Conservation (phyloP, 2,113 vertebrate genomes). For the Gopherus flavomarginatus region DNA sequence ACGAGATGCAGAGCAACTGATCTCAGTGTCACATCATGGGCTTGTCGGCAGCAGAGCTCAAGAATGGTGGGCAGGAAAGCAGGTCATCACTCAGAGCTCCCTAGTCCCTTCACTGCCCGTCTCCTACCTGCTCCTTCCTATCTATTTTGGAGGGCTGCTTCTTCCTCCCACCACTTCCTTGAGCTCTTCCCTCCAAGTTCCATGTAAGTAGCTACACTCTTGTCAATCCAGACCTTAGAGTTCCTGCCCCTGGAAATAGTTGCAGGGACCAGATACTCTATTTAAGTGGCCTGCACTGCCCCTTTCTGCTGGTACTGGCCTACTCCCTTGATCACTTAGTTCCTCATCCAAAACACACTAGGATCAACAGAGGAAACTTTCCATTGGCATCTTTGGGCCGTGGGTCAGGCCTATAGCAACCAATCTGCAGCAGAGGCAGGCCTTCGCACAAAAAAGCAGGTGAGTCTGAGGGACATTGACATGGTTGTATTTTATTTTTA, state of each 20-base stretch:
- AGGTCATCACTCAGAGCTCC: not conserved
- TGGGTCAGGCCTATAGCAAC: not conserved
- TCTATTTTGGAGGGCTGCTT: not conserved
- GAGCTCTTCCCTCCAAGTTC: not conserved
- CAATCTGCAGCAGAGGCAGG: not conserved
- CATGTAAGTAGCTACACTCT: not conserved
- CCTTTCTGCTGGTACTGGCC: not conserved
- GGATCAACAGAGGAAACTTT: fast-evolving
- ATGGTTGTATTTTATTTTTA: not conserved
- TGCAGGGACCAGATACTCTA: no score
- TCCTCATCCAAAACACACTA: not conserved
- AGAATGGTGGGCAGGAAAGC: not conserved
- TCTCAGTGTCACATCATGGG: not conserved
- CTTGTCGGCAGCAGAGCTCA: fast-evolving
- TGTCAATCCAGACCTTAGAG: no score
- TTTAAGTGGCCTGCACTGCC: no score
- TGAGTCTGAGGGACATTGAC: fast-evolving
- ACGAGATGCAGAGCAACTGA: not conserved
- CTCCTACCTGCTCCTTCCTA: not conserved
- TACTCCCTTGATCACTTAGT: not conserved
- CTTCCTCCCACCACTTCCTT: not conserved
- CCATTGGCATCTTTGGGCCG: not conserved
- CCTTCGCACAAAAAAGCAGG: not conserved
- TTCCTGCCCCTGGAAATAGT: no score
- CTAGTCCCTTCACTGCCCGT: not conserved